Evolutionary conservation across 1,140 invertebrate genomes (phyloP).

Genomic region (Teleogryllus occipitalis): DNA sequence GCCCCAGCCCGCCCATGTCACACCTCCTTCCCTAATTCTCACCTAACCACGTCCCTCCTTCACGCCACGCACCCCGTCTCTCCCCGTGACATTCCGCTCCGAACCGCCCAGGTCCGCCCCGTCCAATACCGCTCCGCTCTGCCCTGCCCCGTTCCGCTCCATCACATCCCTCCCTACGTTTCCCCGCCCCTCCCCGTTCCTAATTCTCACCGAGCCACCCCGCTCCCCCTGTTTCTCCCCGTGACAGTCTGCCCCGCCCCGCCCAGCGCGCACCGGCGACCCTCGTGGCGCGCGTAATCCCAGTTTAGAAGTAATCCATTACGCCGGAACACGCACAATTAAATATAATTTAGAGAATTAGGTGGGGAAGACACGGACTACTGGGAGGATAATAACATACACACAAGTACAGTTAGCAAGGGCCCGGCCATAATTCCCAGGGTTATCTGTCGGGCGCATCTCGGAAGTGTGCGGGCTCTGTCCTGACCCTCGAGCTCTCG

Average conservation of each 20-base stretch:
- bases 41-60: too few species aligned
- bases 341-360: slow-evolving; percentile 6
- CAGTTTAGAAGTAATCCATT: neutral
- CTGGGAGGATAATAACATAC: neutral
- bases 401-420: neutral
- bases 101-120: too few species aligned
- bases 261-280: neutral
- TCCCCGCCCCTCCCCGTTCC: too few species aligned
- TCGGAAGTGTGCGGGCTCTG: neutral
- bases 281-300: neutral
- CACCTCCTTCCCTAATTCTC: too few species aligned
- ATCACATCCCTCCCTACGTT: too few species aligned
- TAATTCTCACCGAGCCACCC: neutral
- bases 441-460: neutral
- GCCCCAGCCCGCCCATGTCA: too few species aligned
- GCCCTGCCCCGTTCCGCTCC: neutral
- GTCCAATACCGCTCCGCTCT: neutral
- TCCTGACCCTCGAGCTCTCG: too few species aligned
- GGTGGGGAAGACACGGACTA: neutral
- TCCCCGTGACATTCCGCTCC: too few species aligned
- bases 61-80: too few species aligned
- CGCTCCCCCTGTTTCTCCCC: neutral
- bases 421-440: neutral
- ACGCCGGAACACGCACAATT: neutral
- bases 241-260: neutral